Conservation (phyloP, 1,140 invertebrate species). For the Heliconius hermathena region DNA sequence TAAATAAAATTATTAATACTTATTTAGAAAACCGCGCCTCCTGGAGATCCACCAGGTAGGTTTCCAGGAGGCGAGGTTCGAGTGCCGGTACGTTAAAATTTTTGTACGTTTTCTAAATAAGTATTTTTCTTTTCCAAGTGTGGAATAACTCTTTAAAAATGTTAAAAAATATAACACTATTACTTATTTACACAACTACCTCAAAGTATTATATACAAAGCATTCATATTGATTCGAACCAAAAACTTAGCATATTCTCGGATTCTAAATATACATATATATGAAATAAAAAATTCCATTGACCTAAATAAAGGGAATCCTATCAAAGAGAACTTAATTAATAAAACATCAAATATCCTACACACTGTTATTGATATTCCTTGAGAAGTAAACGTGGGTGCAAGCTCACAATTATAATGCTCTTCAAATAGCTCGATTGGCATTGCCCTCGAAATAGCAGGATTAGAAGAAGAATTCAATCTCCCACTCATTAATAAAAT, state of each 20-base stretch:
- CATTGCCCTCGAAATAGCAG: neutral
- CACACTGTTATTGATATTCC: constrained; percentile 1
- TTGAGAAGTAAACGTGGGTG: constrained; percentile 20
- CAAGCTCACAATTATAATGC: constrained; percentile 13
- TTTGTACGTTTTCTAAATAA: too few relatives aligned
- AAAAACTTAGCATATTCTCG: neutral
- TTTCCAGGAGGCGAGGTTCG: too few relatives aligned
- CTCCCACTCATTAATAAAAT: constrained; percentile 11
- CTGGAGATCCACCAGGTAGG: too few relatives aligned
- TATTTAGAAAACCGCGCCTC: too few relatives aligned
- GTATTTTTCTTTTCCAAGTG: too few relatives aligned
- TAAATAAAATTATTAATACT: neutral
- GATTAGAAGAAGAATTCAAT: neutral
- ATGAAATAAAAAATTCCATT: neutral
- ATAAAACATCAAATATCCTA: neutral
- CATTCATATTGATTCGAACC: neutral
- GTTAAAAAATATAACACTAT: too few relatives aligned
- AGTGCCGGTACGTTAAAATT: too few relatives aligned
- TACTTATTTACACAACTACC: too few relatives aligned
- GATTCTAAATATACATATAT: too few relatives aligned
- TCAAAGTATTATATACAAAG: too few relatives aligned
- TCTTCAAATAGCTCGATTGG: constrained; percentile 11
- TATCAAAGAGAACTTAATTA: neutral
- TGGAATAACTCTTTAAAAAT: too few relatives aligned
- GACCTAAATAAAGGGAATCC: neutral